Evolutionary conservation across 2,113 vertebrate species (phyloP), one percentile per base, ranked within the genome.

Genomic region (Scomber colias): DNA sequence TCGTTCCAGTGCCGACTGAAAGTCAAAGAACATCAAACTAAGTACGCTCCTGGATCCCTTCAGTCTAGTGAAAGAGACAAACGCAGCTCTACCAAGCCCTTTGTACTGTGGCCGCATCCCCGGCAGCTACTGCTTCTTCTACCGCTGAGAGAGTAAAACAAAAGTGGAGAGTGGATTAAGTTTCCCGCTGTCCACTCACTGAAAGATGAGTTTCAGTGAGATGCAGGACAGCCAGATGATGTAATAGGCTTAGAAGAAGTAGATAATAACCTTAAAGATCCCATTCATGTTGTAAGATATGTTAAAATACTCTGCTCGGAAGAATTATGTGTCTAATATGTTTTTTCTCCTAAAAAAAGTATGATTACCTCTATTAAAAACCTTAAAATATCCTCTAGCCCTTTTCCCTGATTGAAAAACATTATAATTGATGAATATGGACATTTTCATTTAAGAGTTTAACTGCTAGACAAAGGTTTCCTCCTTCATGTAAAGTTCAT

Each of bases 11-110:
- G 13, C 90, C 83, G 79, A 83, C 85, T 76, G 85, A 89, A 86
- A 88, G 84, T 86, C 86, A 75, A 86, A 86, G 81, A 68, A 79
- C 64, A 83, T 87, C 86, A 87, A 77, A 85, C 81, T 82, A 80
- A 83, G 74, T 67, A 71, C 54, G 83, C 85, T 79, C 65, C 73
- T 81, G 74, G 73, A 85, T 67, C 50, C 77, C 57, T 62, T 71
- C 56, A 64, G 30, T 71, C 31, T 11, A 60, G 57, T 53, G 49
- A 54, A 21, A 63, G 51, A 68, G n/a, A 61, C 57, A 54, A 82
- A 73, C 3, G 14, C 24, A 69, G 50, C 31, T 81, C 65, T 68
- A 53, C 57, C 21, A 35, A 59, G 59, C 57, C 72, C 64, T 82
- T 85, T 80, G 83, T 78, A 17, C 13, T 49, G 66, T 35, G 24